Evolutionary conservation across 2,888 invertebrate species (phyloP).

Genomic region (Invenusta paracnida): DNA sequence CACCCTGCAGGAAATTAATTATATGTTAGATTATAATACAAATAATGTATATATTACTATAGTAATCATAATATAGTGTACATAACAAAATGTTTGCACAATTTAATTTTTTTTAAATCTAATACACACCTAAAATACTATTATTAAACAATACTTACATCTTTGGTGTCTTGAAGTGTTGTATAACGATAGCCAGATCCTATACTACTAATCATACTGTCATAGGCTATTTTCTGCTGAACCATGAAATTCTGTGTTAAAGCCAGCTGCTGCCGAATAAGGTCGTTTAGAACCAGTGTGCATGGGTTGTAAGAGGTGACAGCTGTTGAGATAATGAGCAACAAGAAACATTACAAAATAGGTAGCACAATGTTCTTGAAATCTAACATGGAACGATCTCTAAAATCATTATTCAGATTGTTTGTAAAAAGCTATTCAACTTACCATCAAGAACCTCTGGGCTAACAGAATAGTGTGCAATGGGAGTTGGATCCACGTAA

Average conservation of each 20-base stretch:
- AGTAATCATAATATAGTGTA: too few relatives aligned
- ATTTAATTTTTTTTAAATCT: too few relatives aligned
- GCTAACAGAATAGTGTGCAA: conserved; percentile 37
- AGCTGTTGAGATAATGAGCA: neutral
- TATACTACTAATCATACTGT: conserved; percentile 4
- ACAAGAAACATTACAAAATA: too few relatives aligned
- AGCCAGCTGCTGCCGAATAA: conserved; percentile 36
- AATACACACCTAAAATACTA: too few relatives aligned
- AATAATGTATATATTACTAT: too few relatives aligned
- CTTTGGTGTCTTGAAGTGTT: conserved; percentile 36
- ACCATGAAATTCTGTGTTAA: conserved; percentile 32
- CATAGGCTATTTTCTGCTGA: conserved; percentile 30
- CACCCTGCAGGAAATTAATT: too few relatives aligned
- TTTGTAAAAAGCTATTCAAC: too few relatives aligned
- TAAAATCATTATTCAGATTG: too few relatives aligned
- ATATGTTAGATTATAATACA: too few relatives aligned
- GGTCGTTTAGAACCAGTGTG: conserved; percentile 24
- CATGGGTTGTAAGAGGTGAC: conserved; percentile 32
- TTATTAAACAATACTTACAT: conserved; percentile 1
- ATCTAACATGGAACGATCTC: too few relatives aligned
- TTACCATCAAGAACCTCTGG: conserved; percentile 36
- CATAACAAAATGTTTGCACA: too few relatives aligned
- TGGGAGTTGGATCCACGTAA: conserved; percentile 28
- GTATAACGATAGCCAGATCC: conserved; percentile 19
- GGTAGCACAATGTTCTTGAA: too few relatives aligned